phyloP scores from a whole-genome alignment of 2,797 vertebrate species.

The Glyptemys insculpta region DNA sequence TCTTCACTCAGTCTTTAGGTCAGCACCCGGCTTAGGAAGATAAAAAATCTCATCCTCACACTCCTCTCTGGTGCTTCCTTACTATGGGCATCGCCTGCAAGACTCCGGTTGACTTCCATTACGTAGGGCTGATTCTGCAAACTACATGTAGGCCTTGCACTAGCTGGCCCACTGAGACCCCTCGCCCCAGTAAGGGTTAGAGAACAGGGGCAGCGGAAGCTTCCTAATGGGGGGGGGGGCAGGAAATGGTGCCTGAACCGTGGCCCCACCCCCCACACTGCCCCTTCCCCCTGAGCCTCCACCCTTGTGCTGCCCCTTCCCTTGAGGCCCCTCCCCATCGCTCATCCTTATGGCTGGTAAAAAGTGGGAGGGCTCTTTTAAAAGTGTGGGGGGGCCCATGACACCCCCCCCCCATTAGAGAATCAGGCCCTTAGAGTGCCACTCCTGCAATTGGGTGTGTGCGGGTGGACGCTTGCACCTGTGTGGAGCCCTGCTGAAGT shows the following conservation, averaged over 20 bases:
- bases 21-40: neutral
- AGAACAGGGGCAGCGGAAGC: neutral
- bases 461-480: neutral
- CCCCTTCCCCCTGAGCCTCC: no score
- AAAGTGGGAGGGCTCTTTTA: no score
- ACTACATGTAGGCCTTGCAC: no score
- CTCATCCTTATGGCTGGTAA: no score
- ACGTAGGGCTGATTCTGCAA: neutral
- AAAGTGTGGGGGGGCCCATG: no score
- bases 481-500: neutral
- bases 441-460: neutral
- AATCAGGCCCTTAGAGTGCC: neutral
- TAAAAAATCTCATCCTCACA: neutral
- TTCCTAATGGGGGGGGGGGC: no score
- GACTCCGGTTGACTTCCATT: neutral
- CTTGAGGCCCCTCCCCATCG: accelerated
- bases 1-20: neutral
- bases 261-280: accelerated
- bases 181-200: neutral
- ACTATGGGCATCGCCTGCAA: neutral
- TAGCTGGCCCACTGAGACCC: neutral
- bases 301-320: no score
- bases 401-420: neutral
- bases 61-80: neutral
- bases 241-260: no score